Evolutionary conservation across 1,140 invertebrate species (phyloP).

Genomic region (Drosophila sp.): DNA sequence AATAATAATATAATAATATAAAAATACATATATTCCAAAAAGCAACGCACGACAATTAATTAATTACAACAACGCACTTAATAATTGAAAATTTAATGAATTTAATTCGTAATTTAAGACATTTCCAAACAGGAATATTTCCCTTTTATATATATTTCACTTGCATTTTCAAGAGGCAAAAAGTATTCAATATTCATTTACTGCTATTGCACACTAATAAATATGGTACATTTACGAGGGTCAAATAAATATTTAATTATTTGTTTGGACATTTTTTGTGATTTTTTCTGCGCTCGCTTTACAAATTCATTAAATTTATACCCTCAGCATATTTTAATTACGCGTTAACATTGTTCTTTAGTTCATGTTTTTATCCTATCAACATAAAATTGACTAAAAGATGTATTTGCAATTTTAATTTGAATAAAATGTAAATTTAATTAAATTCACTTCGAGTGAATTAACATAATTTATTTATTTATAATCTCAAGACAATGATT

Average conservation of each 20-base stretch:
- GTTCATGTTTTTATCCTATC: slow-evolving; percentile 4
- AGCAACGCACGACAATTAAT: slow-evolving; percentile 21
- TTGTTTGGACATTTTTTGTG: slow-evolving; percentile 4
- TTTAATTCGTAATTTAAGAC: slow-evolving; percentile 14
- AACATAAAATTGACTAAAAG: neutral
- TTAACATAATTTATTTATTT: too few relatives aligned
- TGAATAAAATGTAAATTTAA: too few relatives aligned
- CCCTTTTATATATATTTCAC: neutral
- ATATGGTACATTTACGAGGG: slow-evolving; percentile 20
- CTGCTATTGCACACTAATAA: neutral
- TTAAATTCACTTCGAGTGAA: too few relatives aligned
- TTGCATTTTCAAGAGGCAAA: neutral
- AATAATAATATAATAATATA: slow-evolving; percentile 8
- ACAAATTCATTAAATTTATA: slow-evolving; percentile 30
- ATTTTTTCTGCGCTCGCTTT: slow-evolving; percentile 19
- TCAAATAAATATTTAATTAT: slow-evolving; percentile 41
- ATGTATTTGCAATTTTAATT: too few relatives aligned
- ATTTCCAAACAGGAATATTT: neutral
- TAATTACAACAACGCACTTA: slow-evolving; percentile 8
- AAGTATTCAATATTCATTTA: slow-evolving; percentile 2
- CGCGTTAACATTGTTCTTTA: neutral
- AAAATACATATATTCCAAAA: slow-evolving; percentile 1
- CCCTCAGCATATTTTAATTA: slow-evolving; percentile 15
- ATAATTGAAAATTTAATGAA: slow-evolving; percentile 16
- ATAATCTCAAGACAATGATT: neutral